Evolutionary conservation across 2,888 invertebrate genomes (phyloP).

Genomic region (Drosophila anceps): DNA sequence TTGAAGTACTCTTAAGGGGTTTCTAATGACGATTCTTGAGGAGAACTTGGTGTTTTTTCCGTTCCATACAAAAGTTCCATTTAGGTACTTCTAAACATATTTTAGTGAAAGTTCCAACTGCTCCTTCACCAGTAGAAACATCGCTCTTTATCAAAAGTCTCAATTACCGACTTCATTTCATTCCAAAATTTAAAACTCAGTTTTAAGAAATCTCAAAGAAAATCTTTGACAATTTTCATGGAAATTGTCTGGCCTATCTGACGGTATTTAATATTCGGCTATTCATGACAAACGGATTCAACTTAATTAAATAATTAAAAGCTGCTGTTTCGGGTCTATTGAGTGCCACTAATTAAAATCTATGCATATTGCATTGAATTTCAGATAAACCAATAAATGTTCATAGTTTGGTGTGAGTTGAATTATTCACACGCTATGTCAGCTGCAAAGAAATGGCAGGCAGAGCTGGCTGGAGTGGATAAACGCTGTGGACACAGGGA

Average conservation of each 20-base stretch:
- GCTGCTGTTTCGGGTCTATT: slow-evolving; percentile 10
- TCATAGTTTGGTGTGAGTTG: slow-evolving; percentile 20
- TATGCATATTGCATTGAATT: slow-evolving; percentile 30
- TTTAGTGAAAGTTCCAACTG: no score
- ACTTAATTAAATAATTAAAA: slow-evolving; percentile 49
- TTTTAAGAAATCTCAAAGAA: not conserved
- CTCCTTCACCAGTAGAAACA: no score
- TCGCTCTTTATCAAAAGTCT: no score
- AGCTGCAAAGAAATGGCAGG: slow-evolving; percentile 15
- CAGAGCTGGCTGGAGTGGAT: slow-evolving; percentile 32
- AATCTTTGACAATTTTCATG: not conserved
- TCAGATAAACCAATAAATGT: slow-evolving; percentile 37
- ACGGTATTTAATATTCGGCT: not conserved
- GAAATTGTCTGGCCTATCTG: no score
- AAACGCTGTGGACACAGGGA: slow-evolving; percentile 25
- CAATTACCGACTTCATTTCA: not conserved
- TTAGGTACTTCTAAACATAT: no score
- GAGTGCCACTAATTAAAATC: slow-evolving; percentile 43
- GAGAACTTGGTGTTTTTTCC: no score
- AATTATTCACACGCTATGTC: slow-evolving; percentile 59
- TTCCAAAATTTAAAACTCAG: not conserved
- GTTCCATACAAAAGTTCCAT: no score
- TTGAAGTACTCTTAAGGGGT: no score
- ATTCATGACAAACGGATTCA: not conserved
- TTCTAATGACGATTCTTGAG: no score